These are phyloP conservation scores for Hofmannophila pseudospretella DNA, from an alignment of 2,888 invertebrate genomes.

Conservation along the genomic window DNA sequence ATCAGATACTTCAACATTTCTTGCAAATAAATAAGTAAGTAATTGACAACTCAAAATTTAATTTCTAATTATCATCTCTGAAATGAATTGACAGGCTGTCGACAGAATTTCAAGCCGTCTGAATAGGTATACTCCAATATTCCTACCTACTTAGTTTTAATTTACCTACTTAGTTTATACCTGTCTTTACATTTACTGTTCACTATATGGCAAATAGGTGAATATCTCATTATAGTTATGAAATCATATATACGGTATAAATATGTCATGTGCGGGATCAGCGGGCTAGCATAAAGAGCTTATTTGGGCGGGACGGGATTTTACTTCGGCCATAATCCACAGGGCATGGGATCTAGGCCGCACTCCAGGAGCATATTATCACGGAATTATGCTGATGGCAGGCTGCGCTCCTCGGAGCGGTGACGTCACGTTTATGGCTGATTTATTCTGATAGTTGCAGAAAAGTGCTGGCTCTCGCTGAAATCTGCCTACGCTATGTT, in stretches of 20 bases:
- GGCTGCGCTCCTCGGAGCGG: constrained; percentile 34
- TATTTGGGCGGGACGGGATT: constrained; percentile 48
- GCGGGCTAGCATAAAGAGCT: constrained; percentile 45
- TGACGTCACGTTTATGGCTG: constrained; percentile 45
- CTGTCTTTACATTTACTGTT: too few relatives aligned
- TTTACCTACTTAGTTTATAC: too few relatives aligned
- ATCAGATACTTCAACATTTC: constrained; percentile 11
- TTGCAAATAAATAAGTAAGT: constrained; percentile 24
- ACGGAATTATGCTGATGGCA: constrained; percentile 70
- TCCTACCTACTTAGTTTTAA: too few relatives aligned
- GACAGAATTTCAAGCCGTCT: too few relatives aligned
- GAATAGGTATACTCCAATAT: too few relatives aligned
- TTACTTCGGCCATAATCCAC: constrained; percentile 55
- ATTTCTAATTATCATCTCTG: constrained; percentile 30
- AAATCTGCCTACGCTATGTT: too few relatives aligned
- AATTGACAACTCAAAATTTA: constrained; percentile 27
- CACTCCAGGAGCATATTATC: constrained; percentile 67
- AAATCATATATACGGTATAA: neutral
- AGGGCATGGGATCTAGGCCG: constrained; percentile 55
- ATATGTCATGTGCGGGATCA: constrained; percentile 32
- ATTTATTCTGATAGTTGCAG: constrained; percentile 21
- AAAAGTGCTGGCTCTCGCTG: too few relatives aligned
- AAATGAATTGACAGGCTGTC: constrained; percentile 30
- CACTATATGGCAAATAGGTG: too few relatives aligned
- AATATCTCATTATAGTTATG: too few relatives aligned